These are phyloP conservation scores for Sminthurides aquaticus DNA, from an alignment of 2,888 invertebrate genomes.

Conservation along the genomic window DNA sequence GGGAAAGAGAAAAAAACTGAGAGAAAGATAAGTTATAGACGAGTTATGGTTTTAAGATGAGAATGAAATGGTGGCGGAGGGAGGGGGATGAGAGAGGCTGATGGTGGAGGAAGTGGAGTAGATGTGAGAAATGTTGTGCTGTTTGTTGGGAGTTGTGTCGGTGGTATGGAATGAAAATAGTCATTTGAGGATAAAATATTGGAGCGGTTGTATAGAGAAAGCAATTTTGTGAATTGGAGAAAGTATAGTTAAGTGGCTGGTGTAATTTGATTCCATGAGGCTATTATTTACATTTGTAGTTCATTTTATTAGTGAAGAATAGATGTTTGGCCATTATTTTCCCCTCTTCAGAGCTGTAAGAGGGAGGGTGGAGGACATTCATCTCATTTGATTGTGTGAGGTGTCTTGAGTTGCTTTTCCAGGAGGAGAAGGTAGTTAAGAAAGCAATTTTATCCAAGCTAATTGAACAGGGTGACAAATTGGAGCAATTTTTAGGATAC, in stretches of 20 bases:
- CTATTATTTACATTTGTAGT: slow-evolving; percentile 8
- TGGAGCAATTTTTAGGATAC: slow-evolving; percentile 16
- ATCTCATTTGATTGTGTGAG: slow-evolving; percentile 24
- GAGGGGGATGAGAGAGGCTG: too few species aligned
- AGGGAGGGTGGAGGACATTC: slow-evolving; percentile 4
- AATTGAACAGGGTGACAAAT: slow-evolving; percentile 26
- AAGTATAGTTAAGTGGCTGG: neutral
- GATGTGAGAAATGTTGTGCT: too few species aligned
- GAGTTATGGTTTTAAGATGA: too few species aligned
- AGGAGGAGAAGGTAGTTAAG: neutral
- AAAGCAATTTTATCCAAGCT: slow-evolving; percentile 20
- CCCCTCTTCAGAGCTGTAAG: neutral
- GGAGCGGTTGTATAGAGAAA: neutral
- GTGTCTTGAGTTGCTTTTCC: slow-evolving; percentile 21
- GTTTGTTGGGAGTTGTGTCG: too few species aligned
- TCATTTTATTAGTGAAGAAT: slow-evolving; percentile 25
- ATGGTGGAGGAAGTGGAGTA: too few species aligned
- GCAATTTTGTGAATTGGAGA: neutral
- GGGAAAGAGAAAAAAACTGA: too few species aligned
- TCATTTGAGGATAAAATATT: neutral
- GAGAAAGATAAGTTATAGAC: too few species aligned
- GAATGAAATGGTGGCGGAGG: too few species aligned
- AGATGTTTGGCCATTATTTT: slow-evolving; percentile 16
- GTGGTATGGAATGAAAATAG: neutral
- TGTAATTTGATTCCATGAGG: neutral